Percentiles rank a stretch among this genome's conserved stretches.
phyloP scores from a whole-genome alignment of 2,113 vertebrate genomes.

The Peucedramus taeniatus region DNA sequence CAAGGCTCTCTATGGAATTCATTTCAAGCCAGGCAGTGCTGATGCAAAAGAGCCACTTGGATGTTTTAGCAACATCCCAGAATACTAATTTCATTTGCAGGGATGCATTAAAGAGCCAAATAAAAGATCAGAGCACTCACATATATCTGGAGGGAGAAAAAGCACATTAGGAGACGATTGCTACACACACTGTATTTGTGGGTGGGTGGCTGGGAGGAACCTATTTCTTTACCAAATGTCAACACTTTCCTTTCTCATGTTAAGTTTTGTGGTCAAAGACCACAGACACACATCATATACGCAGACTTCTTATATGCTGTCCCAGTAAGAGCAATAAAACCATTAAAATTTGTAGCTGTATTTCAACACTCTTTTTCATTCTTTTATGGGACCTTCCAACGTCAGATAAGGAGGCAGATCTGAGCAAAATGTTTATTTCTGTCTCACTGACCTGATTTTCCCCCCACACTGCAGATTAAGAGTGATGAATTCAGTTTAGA shows the following conservation, averaged over 20 bases:
- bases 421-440: neutral
- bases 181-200: constrained; percentile 14
- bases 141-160: constrained; percentile 26
- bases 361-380: neutral
- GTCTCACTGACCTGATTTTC: neutral
- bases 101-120: constrained; percentile 10
- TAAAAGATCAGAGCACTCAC: constrained; percentile 43
- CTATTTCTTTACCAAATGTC: constrained; percentile 60
- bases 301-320: neutral
- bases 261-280: constrained; percentile 52
- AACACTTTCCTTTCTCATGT: constrained; percentile 67
- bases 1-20: neutral
- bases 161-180: constrained; percentile 1
- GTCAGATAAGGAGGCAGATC: neutral
- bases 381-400: neutral
- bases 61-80: neutral
- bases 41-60: neutral
- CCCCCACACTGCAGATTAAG: neutral
- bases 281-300: constrained; percentile 14
- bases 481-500: neutral
- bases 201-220: constrained; percentile 53
- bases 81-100: neutral
- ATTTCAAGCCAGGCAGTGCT: neutral
- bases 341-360: neutral
- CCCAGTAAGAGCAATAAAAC: neutral